Percentiles rank a stretch among this genome's conserved stretches.
Conservation (phyloP, 2,797 vertebrate genomes). For the Semotilus atromaculatus region DNA sequence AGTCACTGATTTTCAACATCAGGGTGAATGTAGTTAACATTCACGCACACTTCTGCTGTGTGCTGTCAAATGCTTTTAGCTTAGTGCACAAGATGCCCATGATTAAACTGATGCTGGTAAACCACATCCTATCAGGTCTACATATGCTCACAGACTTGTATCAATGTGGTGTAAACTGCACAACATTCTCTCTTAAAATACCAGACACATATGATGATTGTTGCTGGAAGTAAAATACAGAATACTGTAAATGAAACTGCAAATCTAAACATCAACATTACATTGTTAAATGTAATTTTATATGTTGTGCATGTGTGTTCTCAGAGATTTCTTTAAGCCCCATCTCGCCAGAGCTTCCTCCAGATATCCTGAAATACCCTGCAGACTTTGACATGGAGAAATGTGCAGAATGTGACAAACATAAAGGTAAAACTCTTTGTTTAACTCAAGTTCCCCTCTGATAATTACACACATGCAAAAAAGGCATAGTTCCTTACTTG, state of each 20-base stretch:
- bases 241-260: neutral
- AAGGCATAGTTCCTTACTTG: neutral
- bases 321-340: neutral
- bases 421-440: conserved; percentile 2
- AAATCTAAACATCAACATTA: neutral
- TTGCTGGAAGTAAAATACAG: neutral
- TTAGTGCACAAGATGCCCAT: neutral
- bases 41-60: neutral
- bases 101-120: conserved; percentile 32
- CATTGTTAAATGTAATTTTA: neutral
- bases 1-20: neutral
- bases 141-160: neutral
- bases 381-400: conserved; percentile 28
- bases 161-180: neutral
- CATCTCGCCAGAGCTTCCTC: conserved; percentile 21
- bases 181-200: neutral
- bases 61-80: neutral
- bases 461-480: neutral
- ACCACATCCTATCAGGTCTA: conserved; percentile 36
- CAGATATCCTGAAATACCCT: conserved; percentile 43
- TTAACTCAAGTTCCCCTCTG: neutral
- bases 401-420: neutral
- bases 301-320: neutral
- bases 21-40: neutral
- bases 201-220: neutral